Evolutionary conservation across 2,888 invertebrate species (phyloP).

Genomic region (Acrobasis repandana): DNA sequence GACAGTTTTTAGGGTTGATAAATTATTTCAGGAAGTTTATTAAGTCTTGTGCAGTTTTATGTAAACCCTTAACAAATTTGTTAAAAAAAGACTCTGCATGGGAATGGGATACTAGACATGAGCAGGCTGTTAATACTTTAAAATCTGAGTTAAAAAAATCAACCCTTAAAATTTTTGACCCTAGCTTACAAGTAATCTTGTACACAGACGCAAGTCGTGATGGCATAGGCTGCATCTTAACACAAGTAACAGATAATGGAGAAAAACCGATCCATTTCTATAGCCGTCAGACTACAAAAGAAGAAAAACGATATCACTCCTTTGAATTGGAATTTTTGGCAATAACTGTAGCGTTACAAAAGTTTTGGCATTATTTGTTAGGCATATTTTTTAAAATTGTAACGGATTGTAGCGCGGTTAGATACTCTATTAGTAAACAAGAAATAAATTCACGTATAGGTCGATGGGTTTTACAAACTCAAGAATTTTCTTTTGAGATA

Average conservation of each 20-base stretch:
- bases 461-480: slow-evolving; percentile 43
- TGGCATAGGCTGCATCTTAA: slow-evolving; percentile 26
- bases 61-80: slow-evolving; percentile 35
- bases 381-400: slow-evolving; percentile 32
- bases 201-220: slow-evolving; percentile 30
- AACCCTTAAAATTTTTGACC: slow-evolving; percentile 24
- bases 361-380: slow-evolving; percentile 36
- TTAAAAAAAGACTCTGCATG: slow-evolving; percentile 33
- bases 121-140: slow-evolving; percentile 1
- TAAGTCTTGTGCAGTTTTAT: slow-evolving; percentile 34
- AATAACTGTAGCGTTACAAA: slow-evolving; percentile 23
- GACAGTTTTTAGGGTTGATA: slow-evolving; percentile 41
- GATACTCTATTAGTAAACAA: slow-evolving; percentile 37
- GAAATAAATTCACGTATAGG: slow-evolving; percentile 42
- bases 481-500: slow-evolving; percentile 40
- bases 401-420: slow-evolving; percentile 43
- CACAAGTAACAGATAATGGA: slow-evolving; percentile 24
- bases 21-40: slow-evolving; percentile 35
- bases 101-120: slow-evolving; percentile 39
- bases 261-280: slow-evolving; percentile 28
- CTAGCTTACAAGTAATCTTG: slow-evolving; percentile 11
- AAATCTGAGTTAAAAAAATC: slow-evolving; percentile 9
- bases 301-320: slow-evolving; percentile 30
- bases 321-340: slow-evolving; percentile 30
- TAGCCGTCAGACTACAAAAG: slow-evolving; percentile 33